Evolutionary conservation across 1,140 invertebrate genomes (phyloP).

Genomic region (Bicyclus anynana): DNA sequence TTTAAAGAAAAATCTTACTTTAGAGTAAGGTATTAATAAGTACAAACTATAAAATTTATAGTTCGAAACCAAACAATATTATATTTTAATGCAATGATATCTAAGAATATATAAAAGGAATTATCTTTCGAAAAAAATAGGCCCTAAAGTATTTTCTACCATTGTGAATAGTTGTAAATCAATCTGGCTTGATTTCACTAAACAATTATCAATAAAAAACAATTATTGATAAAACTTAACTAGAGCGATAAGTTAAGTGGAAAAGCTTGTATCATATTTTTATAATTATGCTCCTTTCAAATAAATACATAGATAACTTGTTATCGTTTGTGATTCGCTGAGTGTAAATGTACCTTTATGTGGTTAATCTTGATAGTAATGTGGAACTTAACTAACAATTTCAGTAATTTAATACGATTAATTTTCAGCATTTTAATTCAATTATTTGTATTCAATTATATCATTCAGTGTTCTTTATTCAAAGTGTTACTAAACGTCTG

Average conservation of each 20-base stretch:
- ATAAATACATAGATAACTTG: conserved; percentile 3
- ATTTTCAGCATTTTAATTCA: neutral
- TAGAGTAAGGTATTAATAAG: neutral
- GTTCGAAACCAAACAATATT: neutral
- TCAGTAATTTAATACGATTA: neutral
- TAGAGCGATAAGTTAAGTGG: neutral
- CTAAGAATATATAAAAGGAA: neutral
- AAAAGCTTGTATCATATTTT: conserved; percentile 16
- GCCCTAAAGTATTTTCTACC: neutral
- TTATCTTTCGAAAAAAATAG: neutral
- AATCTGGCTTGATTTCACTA: neutral
- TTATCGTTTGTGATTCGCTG: conserved; percentile 7
- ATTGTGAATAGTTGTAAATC: neutral
- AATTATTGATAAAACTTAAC: neutral
- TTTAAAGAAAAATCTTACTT: neutral
- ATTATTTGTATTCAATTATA: neutral
- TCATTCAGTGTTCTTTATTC: no score
- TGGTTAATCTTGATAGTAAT: neutral
- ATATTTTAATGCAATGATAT: neutral
- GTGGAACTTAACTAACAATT: neutral
- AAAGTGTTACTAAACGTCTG: no score
- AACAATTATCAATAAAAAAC: no score
- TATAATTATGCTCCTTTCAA: conserved; percentile 8
- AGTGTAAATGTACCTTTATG: conserved; percentile 14
- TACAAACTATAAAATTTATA: neutral